Evolutionary conservation across 2,113 vertebrate species (phyloP), one percentile per base, ranked within the genome.

Genomic region (Solea senegalensis): DNA sequence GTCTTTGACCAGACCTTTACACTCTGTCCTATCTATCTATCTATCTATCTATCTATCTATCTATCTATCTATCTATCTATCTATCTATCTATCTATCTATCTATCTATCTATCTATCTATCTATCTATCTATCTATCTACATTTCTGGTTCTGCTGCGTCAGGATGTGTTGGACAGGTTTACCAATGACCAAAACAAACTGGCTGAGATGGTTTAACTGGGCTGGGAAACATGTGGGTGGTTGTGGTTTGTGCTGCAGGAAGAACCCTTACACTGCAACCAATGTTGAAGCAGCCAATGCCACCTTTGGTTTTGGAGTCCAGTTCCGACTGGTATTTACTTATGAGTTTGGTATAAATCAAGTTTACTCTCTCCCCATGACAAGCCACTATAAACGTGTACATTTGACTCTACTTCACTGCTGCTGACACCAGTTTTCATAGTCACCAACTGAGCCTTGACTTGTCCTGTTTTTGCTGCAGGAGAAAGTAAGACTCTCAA

Each of bases 151-250:
- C 3, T 26, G 39, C 34, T 41, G 39, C 16, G 66, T 76, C 66
- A 76, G 72, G 68, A 89, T 83, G 76, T 88, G 80, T 87, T 70
- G 44, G 39, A 84, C 68, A 76, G 72, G 69, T 40, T 41, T 1
- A 62, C 49, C n/a, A 73, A 41, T 55, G 73, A 58, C 70, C 65
- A 62, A 59, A 76, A 63, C 64, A 79, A 67, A 46, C 44, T 50
- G 54, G 45, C 16, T 28, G 66, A 46, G 59, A 40, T 8, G 27
- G 43, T 44, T 46, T 7, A 48, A 49, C 27, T 3, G 43, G 28
- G 39, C 67, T 55, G 49, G 63, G 16, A 41, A 55, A 55, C 55
- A 49, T 14, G 44, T 54, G 53, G 44, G 28, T 41, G 44, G 59
- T 26, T 48, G 12, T 43, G 74, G 34, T 44, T 12, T 50, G 13